Evolutionary conservation across 2,113 vertebrate species (phyloP), one percentile per base, ranked within the genome.

Genomic region (Maccullochella peelii): DNA sequence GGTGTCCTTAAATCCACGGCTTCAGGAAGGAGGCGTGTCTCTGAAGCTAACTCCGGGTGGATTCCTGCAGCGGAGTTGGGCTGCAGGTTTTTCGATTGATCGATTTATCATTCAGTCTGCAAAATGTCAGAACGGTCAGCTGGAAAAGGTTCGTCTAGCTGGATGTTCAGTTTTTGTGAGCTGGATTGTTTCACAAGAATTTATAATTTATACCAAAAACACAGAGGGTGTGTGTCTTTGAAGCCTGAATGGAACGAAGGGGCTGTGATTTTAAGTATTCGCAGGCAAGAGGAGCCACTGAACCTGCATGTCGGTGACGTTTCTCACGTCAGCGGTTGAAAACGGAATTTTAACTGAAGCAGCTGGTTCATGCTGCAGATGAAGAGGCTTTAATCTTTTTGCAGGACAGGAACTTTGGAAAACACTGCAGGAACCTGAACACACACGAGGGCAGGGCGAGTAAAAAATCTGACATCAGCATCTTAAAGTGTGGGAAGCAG

Each of bases 121-220:
- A n/a, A 79, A 82, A 84, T 55, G 77, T 74, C 73, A 70, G 2
- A 42, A 20, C 5, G 7, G 69, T 74, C 82, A 25, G 5, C 47
- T 71, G 59, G 25, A 61, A 14, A 59, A 52, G 71, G 5, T 8
- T 69, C 36, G 11, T 59, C 1, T 27, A 14, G 55, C 54, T 44
- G 52, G 44, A 72, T 69, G 75, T 74, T 74, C 25, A 3, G 27
- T 42, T 57, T 72, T 9, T 44, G 36, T 67, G 59, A 8, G 9
- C 20, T 38, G 21, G 42, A 57, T 3, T 0, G 0, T 6, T 73
- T 69, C 57, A 30, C 40, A 54, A 65, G 21, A 52, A 54, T 14
- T 7, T 59, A 25, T 20, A 21, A 21, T 44, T 18, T 6, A 25
- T 40, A 23, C 33, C 23, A 11, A 59, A 42, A 30, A 59, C n/a